phyloP scores from a whole-genome alignment of 1,140 invertebrate genomes.

The Vollenhovia emeryi region DNA sequence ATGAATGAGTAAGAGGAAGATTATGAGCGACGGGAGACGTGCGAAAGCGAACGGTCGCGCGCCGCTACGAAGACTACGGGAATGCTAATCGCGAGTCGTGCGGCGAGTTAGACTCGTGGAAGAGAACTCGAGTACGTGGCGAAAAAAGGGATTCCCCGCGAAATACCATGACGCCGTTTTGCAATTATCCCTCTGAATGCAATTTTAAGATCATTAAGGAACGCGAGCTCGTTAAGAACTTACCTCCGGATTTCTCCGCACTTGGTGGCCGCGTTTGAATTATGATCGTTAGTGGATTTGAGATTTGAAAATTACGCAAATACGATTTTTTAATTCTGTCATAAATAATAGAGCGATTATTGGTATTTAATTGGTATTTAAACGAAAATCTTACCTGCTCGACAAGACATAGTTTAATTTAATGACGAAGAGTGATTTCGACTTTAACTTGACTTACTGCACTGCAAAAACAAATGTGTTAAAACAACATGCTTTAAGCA shows the following conservation, averaged over 20 bases:
- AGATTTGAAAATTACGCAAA: not conserved
- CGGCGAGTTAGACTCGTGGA: not conserved
- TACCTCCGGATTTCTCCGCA: not conserved
- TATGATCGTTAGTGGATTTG: constrained; percentile 5
- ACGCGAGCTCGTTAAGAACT: constrained; percentile 15
- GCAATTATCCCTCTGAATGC: constrained; percentile 35
- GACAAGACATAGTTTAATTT: not conserved
- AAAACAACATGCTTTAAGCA: too few species aligned
- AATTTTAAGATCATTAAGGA: constrained; percentile 30
- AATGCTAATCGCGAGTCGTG: constrained; percentile 32
- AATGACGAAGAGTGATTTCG: not conserved
- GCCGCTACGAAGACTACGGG: not conserved
- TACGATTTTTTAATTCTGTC: not conserved
- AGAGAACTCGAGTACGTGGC: not conserved
- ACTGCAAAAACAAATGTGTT: too few species aligned
- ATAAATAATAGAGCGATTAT: not conserved
- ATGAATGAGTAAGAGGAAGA: constrained; percentile 60
- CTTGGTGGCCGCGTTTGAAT: constrained; percentile 18
- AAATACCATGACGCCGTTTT: constrained; percentile 18
- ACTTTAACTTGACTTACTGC: too few species aligned
- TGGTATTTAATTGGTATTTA: not conserved
- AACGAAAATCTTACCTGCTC: too few species aligned
- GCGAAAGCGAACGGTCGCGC: not conserved
- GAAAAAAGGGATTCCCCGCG: not conserved
- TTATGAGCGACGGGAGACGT: constrained; percentile 57